Conservation (phyloP, 2,888 invertebrate species). For the Cinara cedri region DNA sequence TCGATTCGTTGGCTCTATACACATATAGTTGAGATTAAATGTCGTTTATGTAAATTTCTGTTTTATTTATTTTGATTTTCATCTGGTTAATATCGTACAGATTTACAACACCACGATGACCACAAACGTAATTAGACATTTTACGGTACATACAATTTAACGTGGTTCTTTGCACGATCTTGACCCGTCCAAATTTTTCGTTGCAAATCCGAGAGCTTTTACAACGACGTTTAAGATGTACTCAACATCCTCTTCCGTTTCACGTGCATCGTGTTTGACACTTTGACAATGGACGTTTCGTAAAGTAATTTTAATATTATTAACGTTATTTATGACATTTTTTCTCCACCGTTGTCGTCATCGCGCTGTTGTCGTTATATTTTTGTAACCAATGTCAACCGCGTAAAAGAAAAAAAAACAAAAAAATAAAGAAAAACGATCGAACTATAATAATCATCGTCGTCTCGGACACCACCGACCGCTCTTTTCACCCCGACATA, state of each 20-base stretch:
- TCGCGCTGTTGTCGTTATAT: background rate
- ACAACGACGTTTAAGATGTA: background rate
- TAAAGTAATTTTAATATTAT: slow-evolving; percentile 50
- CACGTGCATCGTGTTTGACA: slow-evolving; percentile 14
- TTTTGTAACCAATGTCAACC: slow-evolving; percentile 30
- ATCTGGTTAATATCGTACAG: too few species aligned
- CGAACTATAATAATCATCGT: slow-evolving; percentile 5
- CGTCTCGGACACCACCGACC: background rate
- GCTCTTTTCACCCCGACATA: background rate
- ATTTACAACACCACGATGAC: too few species aligned
- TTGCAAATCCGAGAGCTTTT: too few species aligned
- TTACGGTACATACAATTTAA: too few species aligned
- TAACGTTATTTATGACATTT: slow-evolving; percentile 42
- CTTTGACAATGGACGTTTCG: slow-evolving; percentile 40
- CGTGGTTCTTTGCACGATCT: too few species aligned
- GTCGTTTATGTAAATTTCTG: too few species aligned
- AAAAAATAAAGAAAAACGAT: background rate
- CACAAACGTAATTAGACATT: too few species aligned
- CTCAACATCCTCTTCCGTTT: background rate
- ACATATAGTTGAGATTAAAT: too few species aligned
- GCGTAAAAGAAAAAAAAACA: background rate
- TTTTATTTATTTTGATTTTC: too few species aligned
- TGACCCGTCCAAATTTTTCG: too few species aligned
- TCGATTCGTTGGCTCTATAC: too few species aligned
- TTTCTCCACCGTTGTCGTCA: background rate